These are phyloP conservation scores for Cancer borealis DNA, from an alignment of 2,888 invertebrate genomes.

Conservation along the genomic window DNA sequence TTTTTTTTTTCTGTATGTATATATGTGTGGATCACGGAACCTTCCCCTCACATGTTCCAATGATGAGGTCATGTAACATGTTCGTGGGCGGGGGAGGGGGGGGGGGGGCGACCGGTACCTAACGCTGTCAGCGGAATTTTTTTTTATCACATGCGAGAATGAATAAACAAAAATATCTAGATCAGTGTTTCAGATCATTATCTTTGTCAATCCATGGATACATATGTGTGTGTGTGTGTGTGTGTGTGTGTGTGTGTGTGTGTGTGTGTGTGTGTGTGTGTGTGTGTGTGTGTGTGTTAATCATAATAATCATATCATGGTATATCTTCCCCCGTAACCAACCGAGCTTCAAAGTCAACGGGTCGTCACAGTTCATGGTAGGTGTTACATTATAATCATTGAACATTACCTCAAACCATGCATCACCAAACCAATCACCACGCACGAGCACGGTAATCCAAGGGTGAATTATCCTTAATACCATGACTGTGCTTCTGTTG, in stretches of 20 bases:
- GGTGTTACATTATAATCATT: too few relatives aligned
- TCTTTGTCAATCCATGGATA: not conserved
- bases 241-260: constrained; percentile 36
- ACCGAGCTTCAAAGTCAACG: not conserved
- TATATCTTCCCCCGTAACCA: not conserved
- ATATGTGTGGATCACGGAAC: not conserved
- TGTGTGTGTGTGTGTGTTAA: constrained; percentile 24
- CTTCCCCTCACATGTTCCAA: too few relatives aligned
- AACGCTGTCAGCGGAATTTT: not conserved
- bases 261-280: not conserved
- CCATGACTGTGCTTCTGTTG: not conserved
- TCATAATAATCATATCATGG: not conserved
- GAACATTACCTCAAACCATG: not conserved
- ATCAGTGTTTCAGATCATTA: not conserved
- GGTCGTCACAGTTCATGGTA: not conserved
- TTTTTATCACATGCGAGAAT: not conserved
- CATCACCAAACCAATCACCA: too few relatives aligned
- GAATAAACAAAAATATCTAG: not conserved
- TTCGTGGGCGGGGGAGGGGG: too few relatives aligned
- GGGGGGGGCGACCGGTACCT: not conserved
- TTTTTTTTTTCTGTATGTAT: not conserved
- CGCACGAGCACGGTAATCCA: too few relatives aligned
- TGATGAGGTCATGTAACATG: too few relatives aligned
- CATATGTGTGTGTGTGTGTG: not conserved
- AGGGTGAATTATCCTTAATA: not conserved